Percentiles rank a stretch among this genome's conserved stretches.
These are phyloP conservation scores for Alosa alosa DNA, from an alignment of 2,113 vertebrate species.

Conservation along the genomic window DNA sequence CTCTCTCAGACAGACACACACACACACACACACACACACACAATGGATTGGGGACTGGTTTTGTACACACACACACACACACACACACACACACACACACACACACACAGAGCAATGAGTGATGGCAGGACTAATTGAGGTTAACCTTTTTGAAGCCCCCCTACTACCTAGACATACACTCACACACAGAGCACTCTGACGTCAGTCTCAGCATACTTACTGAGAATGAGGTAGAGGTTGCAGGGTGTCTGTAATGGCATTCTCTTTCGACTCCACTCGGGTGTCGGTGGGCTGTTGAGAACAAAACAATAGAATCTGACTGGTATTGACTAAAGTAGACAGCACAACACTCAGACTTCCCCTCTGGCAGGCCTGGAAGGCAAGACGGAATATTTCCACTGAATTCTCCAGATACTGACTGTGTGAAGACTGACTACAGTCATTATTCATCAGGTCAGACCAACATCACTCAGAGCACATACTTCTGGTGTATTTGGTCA, in stretches of 20 bases:
- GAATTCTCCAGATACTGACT: too few relatives aligned
- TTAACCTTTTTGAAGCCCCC: background rate
- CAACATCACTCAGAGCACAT: too few relatives aligned
- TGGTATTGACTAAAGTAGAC: background rate
- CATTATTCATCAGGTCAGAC: too few relatives aligned
- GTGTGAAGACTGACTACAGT: too few relatives aligned
- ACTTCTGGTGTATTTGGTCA: too few relatives aligned
- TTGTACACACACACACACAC: background rate
- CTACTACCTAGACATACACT: background rate
- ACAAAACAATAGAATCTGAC: background rate
- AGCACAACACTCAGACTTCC: too few relatives aligned
- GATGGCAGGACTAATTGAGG: constrained; percentile 1
- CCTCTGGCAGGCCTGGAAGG: too few relatives aligned
- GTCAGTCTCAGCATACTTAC: background rate
- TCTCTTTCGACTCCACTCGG: background rate
- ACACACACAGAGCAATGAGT: background rate
- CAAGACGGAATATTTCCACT: too few relatives aligned
- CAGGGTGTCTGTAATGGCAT: background rate
- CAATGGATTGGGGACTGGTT: background rate
- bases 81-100: constrained; percentile 4
- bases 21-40: background rate
- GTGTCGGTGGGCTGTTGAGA: background rate
- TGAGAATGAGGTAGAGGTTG: background rate
- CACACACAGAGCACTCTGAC: background rate
- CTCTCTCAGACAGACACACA: background rate